Evolutionary conservation across 2,888 invertebrate genomes (phyloP), one percentile per base, ranked within the genome.

Genomic region (Alitta virens): DNA sequence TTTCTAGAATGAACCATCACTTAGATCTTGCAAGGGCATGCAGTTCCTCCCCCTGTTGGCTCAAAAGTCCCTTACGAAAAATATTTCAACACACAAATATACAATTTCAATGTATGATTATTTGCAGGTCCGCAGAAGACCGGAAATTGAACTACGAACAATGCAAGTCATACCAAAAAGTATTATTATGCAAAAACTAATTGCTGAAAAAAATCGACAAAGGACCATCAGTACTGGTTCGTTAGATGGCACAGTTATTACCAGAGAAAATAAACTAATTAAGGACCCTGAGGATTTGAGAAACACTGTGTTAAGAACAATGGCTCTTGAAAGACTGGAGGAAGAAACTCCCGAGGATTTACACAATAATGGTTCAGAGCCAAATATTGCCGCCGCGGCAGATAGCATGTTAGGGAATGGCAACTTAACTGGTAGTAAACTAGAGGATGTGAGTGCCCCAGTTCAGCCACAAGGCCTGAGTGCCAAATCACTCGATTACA

Each of bases 191-290:
- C 75, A 77, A 62, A 78, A 78, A 14, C 69, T 81, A 25, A 78
- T 79, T 18, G 78, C 76, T 33, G 78, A 81, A 66, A 81, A 81
- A 61, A 73, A 76, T 40, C 68, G 80, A 2, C 78, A 79, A 66
- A 66, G 82, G 38, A 81, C 80, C 21, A 77, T 78, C 51, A 79
- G 79, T 26, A 77, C 76, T 49, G 78, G 79, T 18, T 80, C 80
- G 3, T 67, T 80, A 18, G 79, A 82, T 62, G 79, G 80, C 58
- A 77, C 76, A 66, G 74, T 82, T 60, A 82, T 82, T 42, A 82
- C 80, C 0, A 76, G 69, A 59, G 78, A 78, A 68, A 81, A 81
- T 65, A 67, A 72, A 51, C 67, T 80, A 46, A 75, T 79, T 57
- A 60, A 18, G 12, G 63, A 63, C 26, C 56, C 56, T 7, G 62